These are phyloP conservation scores for Caenorhabditis briggsae DNA, from an alignment of 1,140 invertebrate genomes.

Conservation along the genomic window DNA sequence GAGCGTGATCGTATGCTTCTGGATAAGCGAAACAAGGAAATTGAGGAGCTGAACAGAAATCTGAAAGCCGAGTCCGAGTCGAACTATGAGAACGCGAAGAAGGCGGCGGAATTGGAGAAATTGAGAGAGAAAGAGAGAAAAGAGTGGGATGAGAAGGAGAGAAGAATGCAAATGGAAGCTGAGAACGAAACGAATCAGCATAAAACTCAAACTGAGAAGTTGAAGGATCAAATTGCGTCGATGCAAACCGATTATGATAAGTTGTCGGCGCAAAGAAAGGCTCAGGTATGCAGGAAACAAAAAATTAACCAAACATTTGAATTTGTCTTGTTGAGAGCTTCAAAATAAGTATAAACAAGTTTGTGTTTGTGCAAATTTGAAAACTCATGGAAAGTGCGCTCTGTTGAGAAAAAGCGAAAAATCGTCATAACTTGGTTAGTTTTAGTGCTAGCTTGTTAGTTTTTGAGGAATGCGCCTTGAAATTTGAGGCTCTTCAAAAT, in stretches of 20 bases:
- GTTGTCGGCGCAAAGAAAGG: constrained; percentile 31
- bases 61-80: constrained; percentile 62
- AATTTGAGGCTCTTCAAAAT: no score
- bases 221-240: constrained; percentile 39
- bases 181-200: constrained; percentile 57
- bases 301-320: not conserved
- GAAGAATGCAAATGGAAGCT: constrained; percentile 64
- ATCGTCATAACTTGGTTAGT: no score
- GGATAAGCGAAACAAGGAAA: constrained; percentile 67
- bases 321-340: not conserved
- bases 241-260: constrained; percentile 56
- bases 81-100: constrained; percentile 58
- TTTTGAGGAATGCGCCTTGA: no score
- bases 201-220: constrained; percentile 38
- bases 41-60: constrained; percentile 71
- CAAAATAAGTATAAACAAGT: no score
- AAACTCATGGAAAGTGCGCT: no score
- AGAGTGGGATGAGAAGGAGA: constrained; percentile 66
- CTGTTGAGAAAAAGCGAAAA: no score
- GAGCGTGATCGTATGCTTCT: constrained; percentile 64
- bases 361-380: no score
- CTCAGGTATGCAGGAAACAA: not conserved
- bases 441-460: no score
- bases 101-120: constrained; percentile 63
- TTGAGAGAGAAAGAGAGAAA: constrained; percentile 63